These are phyloP conservation scores for Spinibarbus caldwelli DNA, from an alignment of 2,797 vertebrate species.

Conservation along the genomic window DNA sequence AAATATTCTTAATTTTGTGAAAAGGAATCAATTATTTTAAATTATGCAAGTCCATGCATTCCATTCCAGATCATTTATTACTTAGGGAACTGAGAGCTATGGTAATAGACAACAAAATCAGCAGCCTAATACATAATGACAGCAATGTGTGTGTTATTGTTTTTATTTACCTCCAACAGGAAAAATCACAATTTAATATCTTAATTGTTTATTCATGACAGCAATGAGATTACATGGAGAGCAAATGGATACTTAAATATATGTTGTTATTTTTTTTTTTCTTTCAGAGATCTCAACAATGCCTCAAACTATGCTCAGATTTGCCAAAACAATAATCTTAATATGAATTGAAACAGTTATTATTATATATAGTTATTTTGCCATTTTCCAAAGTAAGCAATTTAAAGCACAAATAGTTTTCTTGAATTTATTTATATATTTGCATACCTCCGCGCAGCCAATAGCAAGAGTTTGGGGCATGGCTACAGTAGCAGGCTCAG, in stretches of 20 bases:
- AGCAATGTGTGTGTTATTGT: not conserved
- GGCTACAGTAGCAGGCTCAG: too few species aligned
- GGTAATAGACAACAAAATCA: not conserved
- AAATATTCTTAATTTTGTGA: not conserved
- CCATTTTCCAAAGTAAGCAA: too few species aligned
- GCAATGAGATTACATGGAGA: not conserved
- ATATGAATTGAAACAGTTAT: not conserved
- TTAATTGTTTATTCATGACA: not conserved
- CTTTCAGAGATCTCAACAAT: not conserved
- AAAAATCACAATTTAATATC: not conserved
- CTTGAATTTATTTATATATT: too few species aligned
- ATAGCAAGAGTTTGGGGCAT: too few species aligned
- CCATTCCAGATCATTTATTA: constrained; percentile 1
- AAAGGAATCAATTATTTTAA: not conserved
- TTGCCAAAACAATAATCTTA: not conserved
- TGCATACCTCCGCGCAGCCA: too few species aligned
- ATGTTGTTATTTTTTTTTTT: not conserved
- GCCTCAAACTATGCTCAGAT: not conserved
- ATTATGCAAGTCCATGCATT: not conserved
- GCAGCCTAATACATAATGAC: not conserved
- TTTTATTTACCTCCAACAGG: not conserved
- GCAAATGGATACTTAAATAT: not conserved
- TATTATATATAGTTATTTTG: too few species aligned
- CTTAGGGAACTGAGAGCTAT: not conserved
- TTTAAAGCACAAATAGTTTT: too few species aligned